phyloP scores from a whole-genome alignment of 2,113 vertebrate species.

The Leucoraja erinaceus region DNA sequence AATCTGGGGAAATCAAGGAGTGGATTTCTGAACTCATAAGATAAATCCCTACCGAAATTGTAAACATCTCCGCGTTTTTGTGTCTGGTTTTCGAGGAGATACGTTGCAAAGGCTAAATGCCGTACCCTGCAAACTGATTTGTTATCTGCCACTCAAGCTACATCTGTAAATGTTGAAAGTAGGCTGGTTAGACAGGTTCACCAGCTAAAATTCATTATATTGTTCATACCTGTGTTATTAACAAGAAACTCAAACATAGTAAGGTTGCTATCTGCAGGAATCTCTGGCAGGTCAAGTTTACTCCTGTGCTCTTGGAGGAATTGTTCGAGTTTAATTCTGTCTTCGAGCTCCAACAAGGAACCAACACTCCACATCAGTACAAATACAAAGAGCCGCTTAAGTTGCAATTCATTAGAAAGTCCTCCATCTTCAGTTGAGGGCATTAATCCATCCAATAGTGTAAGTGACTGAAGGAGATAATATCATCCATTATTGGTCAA shows the following conservation, averaged over 20 bases:
- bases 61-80: too few relatives aligned
- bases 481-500: neutral
- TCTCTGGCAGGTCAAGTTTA: slow-evolving; percentile 56
- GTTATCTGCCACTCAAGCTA: too few relatives aligned
- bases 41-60: too few relatives aligned
- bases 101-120: too few relatives aligned
- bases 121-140: too few relatives aligned
- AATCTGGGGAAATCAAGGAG: too few relatives aligned
- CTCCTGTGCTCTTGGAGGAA: slow-evolving; percentile 54
- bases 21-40: too few relatives aligned
- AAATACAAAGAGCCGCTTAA: slow-evolving; percentile 62
- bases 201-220: neutral
- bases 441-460: slow-evolving; percentile 65
- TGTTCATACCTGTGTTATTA: slow-evolving; percentile 52
- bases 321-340: slow-evolving; percentile 58
- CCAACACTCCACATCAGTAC: slow-evolving; percentile 68
- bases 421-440: slow-evolving; percentile 51
- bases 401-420: slow-evolving; percentile 47
- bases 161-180: too few relatives aligned
- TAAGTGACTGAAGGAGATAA: slow-evolving; percentile 57
- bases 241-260: slow-evolving; percentile 66
- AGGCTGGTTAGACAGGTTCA: too few relatives aligned
- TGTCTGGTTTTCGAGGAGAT: too few relatives aligned
- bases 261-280: slow-evolving; percentile 45
- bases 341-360: slow-evolving; percentile 60